Evolutionary conservation across 2,113 vertebrate species (phyloP).

Genomic region (Mugil cephalus): DNA sequence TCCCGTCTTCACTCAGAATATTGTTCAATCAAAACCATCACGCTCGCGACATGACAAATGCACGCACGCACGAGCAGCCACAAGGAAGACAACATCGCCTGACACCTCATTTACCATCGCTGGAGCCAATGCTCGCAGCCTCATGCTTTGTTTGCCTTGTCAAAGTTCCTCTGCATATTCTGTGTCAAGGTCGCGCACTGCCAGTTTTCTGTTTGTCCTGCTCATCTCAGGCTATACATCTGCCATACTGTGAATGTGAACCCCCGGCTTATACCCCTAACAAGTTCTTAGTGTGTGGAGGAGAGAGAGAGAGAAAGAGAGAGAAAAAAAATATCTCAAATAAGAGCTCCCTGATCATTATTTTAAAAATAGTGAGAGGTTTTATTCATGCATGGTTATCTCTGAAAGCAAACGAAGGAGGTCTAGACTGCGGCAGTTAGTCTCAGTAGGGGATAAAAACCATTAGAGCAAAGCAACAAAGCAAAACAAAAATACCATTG

Average conservation of each 20-base stretch:
- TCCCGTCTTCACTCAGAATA: conserved; percentile 39
- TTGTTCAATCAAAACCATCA: conserved; percentile 75
- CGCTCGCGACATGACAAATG: conserved; percentile 62
- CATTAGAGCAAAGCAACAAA: conserved; percentile 58
- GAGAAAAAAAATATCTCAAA: conserved; percentile 14
- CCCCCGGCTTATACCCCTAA: conserved; percentile 41
- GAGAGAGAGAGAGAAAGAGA: background rate
- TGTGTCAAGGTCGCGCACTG: conserved; percentile 72
- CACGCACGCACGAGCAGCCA: conserved; percentile 66
- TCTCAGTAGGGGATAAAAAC: conserved; percentile 54
- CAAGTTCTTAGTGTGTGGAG: conserved; percentile 42
- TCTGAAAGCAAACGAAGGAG: conserved; percentile 52
- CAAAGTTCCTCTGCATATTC: conserved; percentile 72
- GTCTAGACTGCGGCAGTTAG: conserved; percentile 48
- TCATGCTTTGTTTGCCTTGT: conserved; percentile 78
- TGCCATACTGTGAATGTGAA: conserved; percentile 36
- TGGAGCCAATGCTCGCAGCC: conserved; percentile 53
- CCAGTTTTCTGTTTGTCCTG: conserved; percentile 64
- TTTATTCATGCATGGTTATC: conserved; percentile 63
- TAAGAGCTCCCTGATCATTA: conserved; percentile 57
- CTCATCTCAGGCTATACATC: conserved; percentile 53
- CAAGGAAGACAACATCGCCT: conserved; percentile 66
- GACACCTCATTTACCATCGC: conserved; percentile 72
- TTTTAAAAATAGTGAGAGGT: conserved; percentile 56
- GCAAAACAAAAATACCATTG: conserved; percentile 58